Percentiles rank a stretch among this genome's conserved stretches.
These are phyloP conservation scores for Melanerpes formicivorus DNA, from an alignment of 2,113 vertebrate genomes.

Conservation along the genomic window DNA sequence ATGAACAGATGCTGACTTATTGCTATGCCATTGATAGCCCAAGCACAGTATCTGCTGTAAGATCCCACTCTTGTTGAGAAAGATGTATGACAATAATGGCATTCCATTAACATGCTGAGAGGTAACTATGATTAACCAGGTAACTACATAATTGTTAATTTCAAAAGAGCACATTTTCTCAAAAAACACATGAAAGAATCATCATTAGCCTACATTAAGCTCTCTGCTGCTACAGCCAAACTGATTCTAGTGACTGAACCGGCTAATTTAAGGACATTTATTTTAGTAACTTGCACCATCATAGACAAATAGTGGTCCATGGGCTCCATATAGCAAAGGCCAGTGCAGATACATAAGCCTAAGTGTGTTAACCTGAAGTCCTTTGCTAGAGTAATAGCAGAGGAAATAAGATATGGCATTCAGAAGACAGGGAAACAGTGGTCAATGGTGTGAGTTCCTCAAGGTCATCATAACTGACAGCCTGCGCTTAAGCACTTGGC, in stretches of 20 bases:
- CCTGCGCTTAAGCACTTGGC: neutral
- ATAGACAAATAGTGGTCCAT: neutral
- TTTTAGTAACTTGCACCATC: neutral
- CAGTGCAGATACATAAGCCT: neutral
- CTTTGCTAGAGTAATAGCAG: neutral
- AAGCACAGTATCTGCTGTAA: neutral
- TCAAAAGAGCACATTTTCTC: neutral
- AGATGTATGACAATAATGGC: neutral
- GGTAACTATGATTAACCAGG: neutral
- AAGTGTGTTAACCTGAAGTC: neutral
- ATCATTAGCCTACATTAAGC: neutral
- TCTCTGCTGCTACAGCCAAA: neutral
- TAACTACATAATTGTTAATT: neutral
- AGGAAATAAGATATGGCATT: neutral
- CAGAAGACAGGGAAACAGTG: neutral
- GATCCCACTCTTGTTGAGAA: neutral
- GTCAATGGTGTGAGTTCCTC: neutral
- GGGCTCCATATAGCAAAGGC: neutral
- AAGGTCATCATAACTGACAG: neutral
- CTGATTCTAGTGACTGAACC: neutral
- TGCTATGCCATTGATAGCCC: rapidly evolving
- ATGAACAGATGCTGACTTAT: neutral
- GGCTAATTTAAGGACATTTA: neutral
- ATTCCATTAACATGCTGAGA: neutral
- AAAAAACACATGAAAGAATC: neutral